These are phyloP conservation scores for Leptopilina drosophilae DNA, from an alignment of 2,888 invertebrate species.

Conservation along the genomic window DNA sequence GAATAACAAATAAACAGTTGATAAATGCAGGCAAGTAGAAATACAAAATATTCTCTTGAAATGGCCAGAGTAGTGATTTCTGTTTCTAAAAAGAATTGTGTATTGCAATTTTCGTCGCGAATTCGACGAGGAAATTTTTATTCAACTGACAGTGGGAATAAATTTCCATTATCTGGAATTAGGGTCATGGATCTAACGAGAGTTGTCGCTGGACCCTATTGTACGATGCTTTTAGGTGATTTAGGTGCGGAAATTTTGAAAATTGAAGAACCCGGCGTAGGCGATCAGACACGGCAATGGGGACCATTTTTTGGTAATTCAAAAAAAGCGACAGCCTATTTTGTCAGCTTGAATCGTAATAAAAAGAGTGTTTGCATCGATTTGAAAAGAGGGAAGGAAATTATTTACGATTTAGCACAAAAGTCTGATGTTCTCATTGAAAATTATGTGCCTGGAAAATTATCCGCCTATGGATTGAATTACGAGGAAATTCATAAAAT, in stretches of 20 bases:
- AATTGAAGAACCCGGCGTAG: slow-evolving; percentile 89
- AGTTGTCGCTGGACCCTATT: slow-evolving; percentile 95
- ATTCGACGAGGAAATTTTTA: slow-evolving; percentile 33
- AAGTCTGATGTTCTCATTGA: slow-evolving; percentile 94
- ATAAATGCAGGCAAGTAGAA: no score
- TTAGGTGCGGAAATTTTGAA: slow-evolving; percentile 95
- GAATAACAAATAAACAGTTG: not conserved
- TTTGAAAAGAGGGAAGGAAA: slow-evolving; percentile 84
- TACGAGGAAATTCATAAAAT: slow-evolving; percentile 84
- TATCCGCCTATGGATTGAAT: slow-evolving; percentile 87
- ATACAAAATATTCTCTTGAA: not conserved
- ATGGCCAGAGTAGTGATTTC: not conserved
- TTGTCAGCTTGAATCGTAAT: slow-evolving; percentile 92
- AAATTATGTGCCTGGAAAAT: slow-evolving; percentile 95
- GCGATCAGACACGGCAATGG: slow-evolving; percentile 95
- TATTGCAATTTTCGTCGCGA: not conserved
- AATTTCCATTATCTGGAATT: slow-evolving; percentile 84
- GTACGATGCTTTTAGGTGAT: slow-evolving; percentile 95
- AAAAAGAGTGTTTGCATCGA: slow-evolving; percentile 95
- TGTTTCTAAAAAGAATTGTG: not conserved
- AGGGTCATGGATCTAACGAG: slow-evolving; percentile 89
- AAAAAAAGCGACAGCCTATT: slow-evolving; percentile 87
- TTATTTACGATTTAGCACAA: slow-evolving; percentile 85
- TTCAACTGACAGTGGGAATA: slow-evolving; percentile 52
- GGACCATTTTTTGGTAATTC: slow-evolving; percentile 90